Percentiles rank a stretch among this genome's conserved stretches.
These are phyloP conservation scores for Acanthosepion lycidas DNA, from an alignment of 2,888 invertebrate genomes.

Conservation along the genomic window DNA sequence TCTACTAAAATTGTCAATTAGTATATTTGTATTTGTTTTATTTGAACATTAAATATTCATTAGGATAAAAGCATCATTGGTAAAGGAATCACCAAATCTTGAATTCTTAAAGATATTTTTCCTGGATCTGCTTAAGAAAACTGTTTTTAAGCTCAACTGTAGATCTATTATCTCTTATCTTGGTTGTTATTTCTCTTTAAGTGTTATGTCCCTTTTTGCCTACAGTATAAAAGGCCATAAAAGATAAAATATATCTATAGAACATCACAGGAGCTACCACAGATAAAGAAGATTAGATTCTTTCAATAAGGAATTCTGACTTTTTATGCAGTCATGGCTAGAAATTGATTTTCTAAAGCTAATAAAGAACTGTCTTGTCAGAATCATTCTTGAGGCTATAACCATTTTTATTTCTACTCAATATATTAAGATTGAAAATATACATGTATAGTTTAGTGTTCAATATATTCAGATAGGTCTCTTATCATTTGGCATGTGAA, in stretches of 20 bases:
- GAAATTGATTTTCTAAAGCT: slow-evolving; percentile 15
- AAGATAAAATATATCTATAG: neutral
- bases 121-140: neutral
- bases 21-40: too few relatives aligned
- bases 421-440: neutral
- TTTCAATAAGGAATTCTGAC: neutral
- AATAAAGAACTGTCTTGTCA: neutral
- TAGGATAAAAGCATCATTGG: too few relatives aligned
- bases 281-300: neutral
- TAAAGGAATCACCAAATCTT: too few relatives aligned
- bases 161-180: neutral
- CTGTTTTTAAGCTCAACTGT: neutral
- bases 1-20: too few relatives aligned
- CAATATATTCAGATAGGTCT: neutral
- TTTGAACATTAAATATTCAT: too few relatives aligned
- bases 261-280: neutral
- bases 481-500: neutral
- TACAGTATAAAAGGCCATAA: neutral
- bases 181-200: neutral
- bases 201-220: neutral
- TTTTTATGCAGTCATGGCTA: neutral
- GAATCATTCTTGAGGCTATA: neutral
- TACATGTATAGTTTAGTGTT: neutral
- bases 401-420: slow-evolving; percentile 18
- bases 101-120: neutral